Percentiles rank a stretch among this genome's conserved stretches.
phyloP scores from a whole-genome alignment of 2,113 vertebrate species.

The Syngnathus floridae region DNA sequence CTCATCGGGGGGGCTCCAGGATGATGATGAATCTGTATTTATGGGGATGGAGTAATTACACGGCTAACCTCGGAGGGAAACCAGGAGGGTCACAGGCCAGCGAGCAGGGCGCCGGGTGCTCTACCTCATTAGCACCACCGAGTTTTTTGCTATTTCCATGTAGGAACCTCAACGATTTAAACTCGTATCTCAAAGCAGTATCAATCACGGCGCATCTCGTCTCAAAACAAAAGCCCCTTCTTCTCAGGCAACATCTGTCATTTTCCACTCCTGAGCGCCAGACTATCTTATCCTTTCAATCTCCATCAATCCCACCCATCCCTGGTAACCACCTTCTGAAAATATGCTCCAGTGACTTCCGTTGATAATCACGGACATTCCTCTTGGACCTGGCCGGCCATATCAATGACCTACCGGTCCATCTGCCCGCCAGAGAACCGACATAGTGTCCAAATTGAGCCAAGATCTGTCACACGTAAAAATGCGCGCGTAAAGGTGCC shows the following conservation, averaged over 20 bases:
- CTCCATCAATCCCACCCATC: constrained; percentile 58
- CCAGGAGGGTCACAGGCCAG: constrained; percentile 91
- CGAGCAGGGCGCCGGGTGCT: constrained; percentile 82
- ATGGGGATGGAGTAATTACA: constrained; percentile 91
- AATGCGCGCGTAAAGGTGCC: not conserved
- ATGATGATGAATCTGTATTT: constrained; percentile 99
- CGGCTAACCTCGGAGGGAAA: constrained; percentile 98
- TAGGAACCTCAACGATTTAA: constrained; percentile 5
- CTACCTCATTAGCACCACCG: constrained; percentile 96
- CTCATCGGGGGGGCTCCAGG: constrained; percentile 85
- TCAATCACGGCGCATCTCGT: not conserved
- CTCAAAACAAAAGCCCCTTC: constrained; percentile 36
- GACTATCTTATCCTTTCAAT: constrained; percentile 70
- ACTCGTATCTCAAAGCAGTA: too few species aligned
- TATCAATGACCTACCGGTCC: constrained; percentile 50
- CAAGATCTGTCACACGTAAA: constrained; percentile 20
- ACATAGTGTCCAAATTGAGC: constrained; percentile 20
- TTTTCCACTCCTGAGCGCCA: constrained; percentile 65
- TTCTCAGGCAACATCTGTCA: constrained; percentile 59
- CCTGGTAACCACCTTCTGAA: constrained; percentile 42
- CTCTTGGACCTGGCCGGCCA: constrained; percentile 57
- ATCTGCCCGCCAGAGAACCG: constrained; percentile 41
- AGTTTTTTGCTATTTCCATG: constrained; percentile 37
- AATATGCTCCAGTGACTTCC: constrained; percentile 73
- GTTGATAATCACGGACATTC: constrained; percentile 70